Conservation (phyloP, 1,140 invertebrate genomes). For the Eulimnadia texana region DNA sequence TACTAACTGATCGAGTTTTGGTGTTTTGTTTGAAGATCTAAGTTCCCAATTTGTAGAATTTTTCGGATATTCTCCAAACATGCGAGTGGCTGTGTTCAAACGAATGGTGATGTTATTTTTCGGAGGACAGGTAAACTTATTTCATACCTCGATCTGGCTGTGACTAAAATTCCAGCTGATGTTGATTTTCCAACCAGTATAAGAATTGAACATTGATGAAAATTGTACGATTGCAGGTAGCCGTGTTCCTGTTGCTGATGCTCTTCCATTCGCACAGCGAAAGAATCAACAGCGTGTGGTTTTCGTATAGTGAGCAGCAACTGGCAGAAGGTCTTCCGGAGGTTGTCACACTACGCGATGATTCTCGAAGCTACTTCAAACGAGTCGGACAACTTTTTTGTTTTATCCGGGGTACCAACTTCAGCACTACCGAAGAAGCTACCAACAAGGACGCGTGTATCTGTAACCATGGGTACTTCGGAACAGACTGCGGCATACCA, state of each 20-base stretch:
- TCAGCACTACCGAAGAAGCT: neutral
- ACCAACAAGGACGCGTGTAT: conserved; percentile 7
- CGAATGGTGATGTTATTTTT: neutral
- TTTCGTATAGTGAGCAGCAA: neutral
- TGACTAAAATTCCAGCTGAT: no score
- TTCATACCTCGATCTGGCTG: no score
- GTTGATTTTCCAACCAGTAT: no score
- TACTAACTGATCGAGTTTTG: no score
- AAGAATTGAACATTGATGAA: no score
- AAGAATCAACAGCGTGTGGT: neutral
- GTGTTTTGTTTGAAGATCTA: no score
- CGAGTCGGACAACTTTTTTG: neutral
- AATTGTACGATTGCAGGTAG: neutral
- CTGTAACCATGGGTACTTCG: conserved; percentile 20
- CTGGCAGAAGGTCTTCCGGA: neutral
- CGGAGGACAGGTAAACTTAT: neutral
- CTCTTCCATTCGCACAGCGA: neutral
- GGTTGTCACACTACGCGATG: neutral
- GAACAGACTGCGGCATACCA: conserved; percentile 23
- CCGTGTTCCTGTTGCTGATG: neutral
- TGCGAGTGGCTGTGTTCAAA: neutral
- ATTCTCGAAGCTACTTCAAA: neutral
- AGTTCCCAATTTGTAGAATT: no score
- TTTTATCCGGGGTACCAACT: conserved; percentile 13
- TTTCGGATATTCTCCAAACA: no score